Percentiles rank a stretch among this genome's conserved stretches.
Evolutionary conservation across 2,888 invertebrate genomes (phyloP).

Genomic region (Nomada goodeniana): DNA sequence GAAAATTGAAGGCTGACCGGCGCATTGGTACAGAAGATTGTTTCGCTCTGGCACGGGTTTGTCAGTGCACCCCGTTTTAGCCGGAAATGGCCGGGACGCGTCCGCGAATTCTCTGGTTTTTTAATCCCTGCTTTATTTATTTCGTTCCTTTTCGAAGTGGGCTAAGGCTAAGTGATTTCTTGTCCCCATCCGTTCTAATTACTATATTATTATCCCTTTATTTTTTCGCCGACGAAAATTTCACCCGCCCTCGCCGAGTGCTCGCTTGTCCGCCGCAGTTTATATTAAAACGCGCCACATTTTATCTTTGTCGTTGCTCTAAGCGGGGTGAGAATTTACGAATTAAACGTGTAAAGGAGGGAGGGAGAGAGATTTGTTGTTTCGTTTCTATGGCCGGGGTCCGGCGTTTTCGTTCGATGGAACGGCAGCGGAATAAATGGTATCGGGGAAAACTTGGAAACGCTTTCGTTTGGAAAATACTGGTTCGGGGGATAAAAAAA

Average conservation of each 20-base stretch:
- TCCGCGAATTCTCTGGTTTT: slow-evolving; percentile 1
- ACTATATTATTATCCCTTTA: too few relatives aligned
- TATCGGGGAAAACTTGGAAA: neutral
- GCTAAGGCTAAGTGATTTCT: neutral
- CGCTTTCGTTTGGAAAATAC: neutral
- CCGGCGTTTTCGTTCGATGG: neutral
- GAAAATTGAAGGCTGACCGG: slow-evolving; percentile 42
- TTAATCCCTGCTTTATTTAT: neutral
- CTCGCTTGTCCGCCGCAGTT: neutral
- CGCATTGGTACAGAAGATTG: slow-evolving; percentile 27
- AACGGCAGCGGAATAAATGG: neutral
- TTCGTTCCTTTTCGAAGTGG: neutral
- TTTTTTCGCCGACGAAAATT: neutral
- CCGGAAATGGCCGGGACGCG: slow-evolving; percentile 22
- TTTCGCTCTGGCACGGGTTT: slow-evolving; percentile 19
- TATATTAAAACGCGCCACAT: neutral
- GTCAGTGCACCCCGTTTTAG: slow-evolving; percentile 15
- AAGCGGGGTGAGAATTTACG: neutral
- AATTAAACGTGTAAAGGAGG: too few relatives aligned
- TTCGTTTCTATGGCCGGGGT: too few relatives aligned
- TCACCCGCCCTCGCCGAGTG: neutral
- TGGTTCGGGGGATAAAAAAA: neutral
- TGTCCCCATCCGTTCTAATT: too few relatives aligned
- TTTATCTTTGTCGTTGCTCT: neutral
- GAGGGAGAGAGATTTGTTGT: neutral